Percentiles rank a stretch among this genome's conserved stretches.
phyloP scores from a whole-genome alignment of 2,797 vertebrate species.

The Alosa sapidissima region DNA sequence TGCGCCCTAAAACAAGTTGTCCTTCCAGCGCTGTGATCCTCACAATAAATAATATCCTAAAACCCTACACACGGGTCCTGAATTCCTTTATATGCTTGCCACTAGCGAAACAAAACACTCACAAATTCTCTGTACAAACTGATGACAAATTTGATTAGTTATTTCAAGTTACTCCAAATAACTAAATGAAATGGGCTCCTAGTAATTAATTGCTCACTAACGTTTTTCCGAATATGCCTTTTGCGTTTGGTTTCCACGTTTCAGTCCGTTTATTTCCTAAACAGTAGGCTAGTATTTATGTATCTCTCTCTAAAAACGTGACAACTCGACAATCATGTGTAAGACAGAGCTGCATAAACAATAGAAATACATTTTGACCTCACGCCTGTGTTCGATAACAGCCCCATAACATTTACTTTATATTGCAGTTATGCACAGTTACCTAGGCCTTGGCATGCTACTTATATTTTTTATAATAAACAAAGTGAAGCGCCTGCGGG shows the following conservation, averaged over 20 bases:
- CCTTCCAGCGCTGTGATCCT: conserved; percentile 16
- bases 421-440: neutral
- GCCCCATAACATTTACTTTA: neutral
- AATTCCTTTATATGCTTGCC: neutral
- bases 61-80: neutral
- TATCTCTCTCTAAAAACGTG: neutral
- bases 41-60: conserved; percentile 21
- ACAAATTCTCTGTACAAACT: neutral
- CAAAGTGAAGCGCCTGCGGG: neutral
- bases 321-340: conserved; percentile 2
- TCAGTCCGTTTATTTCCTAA: neutral
- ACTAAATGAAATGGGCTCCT: neutral
- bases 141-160: neutral
- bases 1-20: conserved; percentile 16
- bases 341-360: conserved; percentile 5
- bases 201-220: neutral
- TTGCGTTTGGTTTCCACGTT: neutral
- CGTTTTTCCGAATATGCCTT: neutral
- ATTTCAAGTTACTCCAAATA: neutral
- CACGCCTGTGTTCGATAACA: neutral
- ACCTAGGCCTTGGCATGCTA: neutral
- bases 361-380: neutral
- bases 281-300: neutral
- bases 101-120: neutral
- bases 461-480: conserved; percentile 9